Base-by-base conservation (phyloP, 2,797 vertebrate species). In the Macropodus opercularis region DNA sequence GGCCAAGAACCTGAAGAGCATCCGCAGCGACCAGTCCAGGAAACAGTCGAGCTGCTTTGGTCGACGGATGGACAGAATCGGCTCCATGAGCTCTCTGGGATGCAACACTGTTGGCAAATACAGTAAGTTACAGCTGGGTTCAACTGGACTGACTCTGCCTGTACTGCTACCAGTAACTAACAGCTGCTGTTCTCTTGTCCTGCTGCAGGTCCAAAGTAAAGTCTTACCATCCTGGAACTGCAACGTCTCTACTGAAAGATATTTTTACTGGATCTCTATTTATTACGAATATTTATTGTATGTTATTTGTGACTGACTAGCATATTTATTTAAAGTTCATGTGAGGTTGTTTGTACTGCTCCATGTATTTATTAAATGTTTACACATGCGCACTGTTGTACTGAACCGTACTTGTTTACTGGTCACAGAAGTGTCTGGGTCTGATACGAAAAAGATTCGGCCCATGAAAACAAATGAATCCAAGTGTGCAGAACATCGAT, bases 1-100 rank as follows among this genome's bases (percentile, higher is more conserved):
- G 6, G 75, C 83, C n/a, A 83, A 74, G 76, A 84, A 91, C 72
- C 50, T 92, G 48, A 93, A 89, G 55, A 82, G 49, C 1, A 56
- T 92, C 60, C 82, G 88, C 4, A 87, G 80, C 0, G 89, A 93
- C 62, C 67, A 76, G 0, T 69, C 69, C 56, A 86, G 79, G 10
- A 90, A 24, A 3, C 85, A 86, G 10, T 94, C 91, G 0, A 75
- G 92, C 44, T 99, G 97, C 56, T 98, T 98, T 0, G 94, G 95
- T 2, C 80, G 89, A 13, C 92, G 88, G 61, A 87, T 98, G 63
- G 95, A 98, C 53, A 83, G 94, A 47, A 98, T 98, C 0, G 93
- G 92, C 23, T 92, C 92, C n/a, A 84, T 91, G 80, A 95, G 93
- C 0, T 89, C 93, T 17, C 87, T 97, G 86, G 92, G 93, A 15